Percentiles rank a stretch among this genome's conserved stretches.
phyloP scores from a whole-genome alignment of 1,140 invertebrate genomes.

The Limonius californicus region DNA sequence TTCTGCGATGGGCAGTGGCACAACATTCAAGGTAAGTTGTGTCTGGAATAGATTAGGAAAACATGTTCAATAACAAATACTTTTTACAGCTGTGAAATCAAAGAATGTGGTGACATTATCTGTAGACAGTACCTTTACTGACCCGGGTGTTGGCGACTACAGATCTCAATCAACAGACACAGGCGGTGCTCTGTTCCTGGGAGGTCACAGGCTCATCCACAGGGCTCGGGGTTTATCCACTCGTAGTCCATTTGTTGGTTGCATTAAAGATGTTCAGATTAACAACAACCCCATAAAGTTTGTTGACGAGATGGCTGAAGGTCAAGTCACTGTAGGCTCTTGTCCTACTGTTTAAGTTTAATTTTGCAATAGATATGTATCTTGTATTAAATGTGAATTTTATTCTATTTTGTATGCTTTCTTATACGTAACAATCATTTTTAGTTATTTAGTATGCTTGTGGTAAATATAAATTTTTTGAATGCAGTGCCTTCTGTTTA shows the following conservation, averaged over 20 bases:
- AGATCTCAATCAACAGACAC: slow-evolving; percentile 70
- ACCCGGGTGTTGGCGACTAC: slow-evolving; percentile 62
- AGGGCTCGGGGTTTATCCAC: slow-evolving; percentile 56
- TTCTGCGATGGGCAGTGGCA: slow-evolving; percentile 96
- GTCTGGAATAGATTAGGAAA: background rate
- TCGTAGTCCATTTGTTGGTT: slow-evolving; percentile 73
- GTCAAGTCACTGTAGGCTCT: slow-evolving; percentile 64
- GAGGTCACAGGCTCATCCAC: slow-evolving; percentile 69
- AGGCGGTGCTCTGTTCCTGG: slow-evolving; percentile 81
- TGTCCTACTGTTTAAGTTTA: slow-evolving; percentile 65
- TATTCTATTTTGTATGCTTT: background rate
- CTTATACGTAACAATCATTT: background rate
- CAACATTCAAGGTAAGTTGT: slow-evolving; percentile 69
- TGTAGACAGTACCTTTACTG: slow-evolving; percentile 69
- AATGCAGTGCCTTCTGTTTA: too few relatives aligned
- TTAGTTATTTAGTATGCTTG: background rate
- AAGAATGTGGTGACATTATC: slow-evolving; percentile 78
- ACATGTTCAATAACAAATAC: background rate
- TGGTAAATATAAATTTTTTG: too few relatives aligned
- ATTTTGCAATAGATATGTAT: background rate
- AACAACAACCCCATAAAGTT: slow-evolving; percentile 58
- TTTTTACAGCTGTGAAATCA: slow-evolving; percentile 71
- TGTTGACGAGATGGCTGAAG: slow-evolving; percentile 56
- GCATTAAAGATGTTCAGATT: slow-evolving; percentile 71
- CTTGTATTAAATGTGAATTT: background rate